Percentiles rank a stretch among this genome's conserved stretches.
phyloP scores from a whole-genome alignment of 2,888 invertebrate genomes.

The Oasisia sp. region DNA sequence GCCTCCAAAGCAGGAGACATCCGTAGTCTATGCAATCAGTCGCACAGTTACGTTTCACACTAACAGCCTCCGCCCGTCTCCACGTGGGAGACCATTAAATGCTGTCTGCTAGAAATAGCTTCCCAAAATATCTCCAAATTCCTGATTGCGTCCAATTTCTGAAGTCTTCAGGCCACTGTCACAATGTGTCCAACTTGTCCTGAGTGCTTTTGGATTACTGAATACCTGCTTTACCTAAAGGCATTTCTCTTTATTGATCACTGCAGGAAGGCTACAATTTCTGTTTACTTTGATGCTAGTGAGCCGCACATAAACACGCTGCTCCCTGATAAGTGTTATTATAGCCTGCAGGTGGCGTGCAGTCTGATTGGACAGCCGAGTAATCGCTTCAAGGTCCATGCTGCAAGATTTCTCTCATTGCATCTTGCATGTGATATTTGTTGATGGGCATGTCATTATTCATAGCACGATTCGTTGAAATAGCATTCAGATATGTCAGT shows the following conservation, averaged over 20 bases:
- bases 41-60: background rate
- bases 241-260: background rate
- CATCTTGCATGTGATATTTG: background rate
- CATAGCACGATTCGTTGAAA: background rate
- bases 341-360: background rate
- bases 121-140: background rate
- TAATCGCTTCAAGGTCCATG: background rate
- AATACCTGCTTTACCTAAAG: background rate
- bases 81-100: background rate
- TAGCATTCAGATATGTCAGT: background rate
- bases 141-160: background rate
- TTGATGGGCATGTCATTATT: background rate
- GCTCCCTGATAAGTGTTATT: background rate
- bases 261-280: background rate
- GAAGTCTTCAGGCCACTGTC: background rate
- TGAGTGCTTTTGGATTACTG: background rate
- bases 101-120: background rate
- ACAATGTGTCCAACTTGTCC: background rate
- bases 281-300: background rate
- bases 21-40: background rate
- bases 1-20: background rate
- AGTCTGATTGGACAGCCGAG: no score
- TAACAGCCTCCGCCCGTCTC: background rate
- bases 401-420: background rate
- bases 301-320: background rate